Conservation (phyloP, 1,140 invertebrate species). For the Caerostris darwini region DNA sequence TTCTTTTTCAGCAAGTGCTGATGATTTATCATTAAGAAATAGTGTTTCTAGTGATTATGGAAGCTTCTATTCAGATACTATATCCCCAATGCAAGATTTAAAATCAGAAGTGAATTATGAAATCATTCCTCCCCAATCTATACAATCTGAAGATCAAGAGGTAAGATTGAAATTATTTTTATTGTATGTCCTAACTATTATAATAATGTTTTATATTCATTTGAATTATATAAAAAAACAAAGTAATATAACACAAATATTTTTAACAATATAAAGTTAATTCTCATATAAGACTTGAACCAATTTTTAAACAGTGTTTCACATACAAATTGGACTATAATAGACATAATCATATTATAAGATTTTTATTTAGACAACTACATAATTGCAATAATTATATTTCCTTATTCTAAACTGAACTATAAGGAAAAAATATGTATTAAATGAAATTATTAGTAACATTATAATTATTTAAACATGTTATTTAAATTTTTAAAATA, state of each 20-base stretch:
- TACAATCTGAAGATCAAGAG: conserved; percentile 55
- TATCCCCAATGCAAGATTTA: conserved; percentile 58
- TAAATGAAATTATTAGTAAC: too few relatives aligned
- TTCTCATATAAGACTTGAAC: too few relatives aligned
- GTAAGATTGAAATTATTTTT: conserved; percentile 27
- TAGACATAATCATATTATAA: too few relatives aligned
- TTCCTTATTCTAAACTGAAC: too few relatives aligned
- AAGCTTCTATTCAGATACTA: conserved; percentile 73
- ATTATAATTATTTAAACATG: too few relatives aligned
- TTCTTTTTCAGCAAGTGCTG: conserved; percentile 65
- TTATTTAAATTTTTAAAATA: too few relatives aligned
- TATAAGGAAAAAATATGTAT: too few relatives aligned
- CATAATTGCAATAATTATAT: too few relatives aligned
- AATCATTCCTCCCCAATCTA: conserved; percentile 4
- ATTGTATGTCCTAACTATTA: background rate
- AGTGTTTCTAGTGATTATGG: conserved; percentile 75
- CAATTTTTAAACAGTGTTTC: too few relatives aligned
- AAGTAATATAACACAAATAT: background rate
- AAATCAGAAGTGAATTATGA: conserved; percentile 71
- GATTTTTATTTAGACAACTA: too few relatives aligned
- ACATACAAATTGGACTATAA: too few relatives aligned
- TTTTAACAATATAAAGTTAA: background rate
- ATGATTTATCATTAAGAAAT: conserved; percentile 61
- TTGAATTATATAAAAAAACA: background rate
- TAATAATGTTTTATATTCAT: background rate